Evolutionary conservation across 2,113 vertebrate genomes (phyloP), one percentile per base, ranked within the genome.

Genomic region (Chloroceryle aenea): DNA sequence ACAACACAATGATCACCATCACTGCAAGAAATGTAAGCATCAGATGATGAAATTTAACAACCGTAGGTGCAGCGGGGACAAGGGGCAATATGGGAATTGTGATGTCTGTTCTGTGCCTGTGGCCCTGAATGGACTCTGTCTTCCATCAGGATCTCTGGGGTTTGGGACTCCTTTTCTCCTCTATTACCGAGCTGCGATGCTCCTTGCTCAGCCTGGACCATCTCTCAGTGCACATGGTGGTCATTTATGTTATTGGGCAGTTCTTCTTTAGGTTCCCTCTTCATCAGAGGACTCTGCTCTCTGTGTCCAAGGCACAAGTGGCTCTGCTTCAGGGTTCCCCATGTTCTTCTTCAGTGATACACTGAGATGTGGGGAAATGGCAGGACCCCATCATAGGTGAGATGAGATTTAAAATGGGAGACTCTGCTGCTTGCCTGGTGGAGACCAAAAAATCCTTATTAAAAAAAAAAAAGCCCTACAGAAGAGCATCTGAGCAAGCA

Each of bases 41-140:
- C 86, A 90, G 97, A 93, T 36, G 59, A 93, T 95, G 94, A 95
- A 91, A 94, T 94, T 91, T 94, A 96, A 90, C 93, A 91, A 79
- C 77, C 87, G 77, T 89, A 88, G 86, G 62, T 88, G 64, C 79
- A 74, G 78, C 40, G 6, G 56, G 36, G 63, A 87, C 6, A 40
- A 80, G 74, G 63, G 25, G 30, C 0, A 23, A 92, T 80, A 91
- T 87, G 80, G 87, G 38, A 92, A 86, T 92, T 6, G 14, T 93
- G 86, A 80, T 93, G 80, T 78, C 77, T 47, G 38, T 61, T 50
- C 87, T 87, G 78, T 68, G 72, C 81, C 68, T 26, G 8, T 80
- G 79, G 68, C 58, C 23, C 34, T 53, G 42, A 85, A 56, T 50
- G 27, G 45, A 43, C 38, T 68, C 32, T 21, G 6, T 55, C 69